Evolutionary conservation across 2,888 invertebrate genomes (phyloP), one percentile per base, ranked within the genome.

Genomic region (Papilio gigon): DNA sequence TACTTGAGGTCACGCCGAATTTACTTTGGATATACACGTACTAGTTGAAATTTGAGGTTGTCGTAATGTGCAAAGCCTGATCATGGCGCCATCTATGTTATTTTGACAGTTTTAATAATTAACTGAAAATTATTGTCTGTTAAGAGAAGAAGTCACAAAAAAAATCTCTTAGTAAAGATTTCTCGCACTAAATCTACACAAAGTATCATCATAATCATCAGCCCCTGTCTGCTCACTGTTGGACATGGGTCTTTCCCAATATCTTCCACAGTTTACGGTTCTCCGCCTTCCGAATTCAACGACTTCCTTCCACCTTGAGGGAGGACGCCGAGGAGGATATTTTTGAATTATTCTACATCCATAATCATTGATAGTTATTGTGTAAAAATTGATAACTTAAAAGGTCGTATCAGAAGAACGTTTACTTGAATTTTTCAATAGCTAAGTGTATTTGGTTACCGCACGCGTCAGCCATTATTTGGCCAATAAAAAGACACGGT

Each of bases 401-500:
- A 53, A 27, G 50, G n/a, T 27, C 50, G 50, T 30, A n/a, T 56
- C 30, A 42, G n/a, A 9, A 71, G 56, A 63, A 65, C 40, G 27
- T 58, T 50, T 56, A 64, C 60, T 72, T 82, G 77, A 84, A 85
- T 83, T 80, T 84, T 84, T 83, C 82, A 84, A 79, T 78, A 72
- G 71, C 66, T 68, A 64, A 74, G 78, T 84, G 81, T 80, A 80
- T 80, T 81, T 67, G 68, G 67, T 56, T 74, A 71, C 72, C 68
- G 70, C 77, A 76, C 79, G 74, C 76, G 71, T 70, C 73, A 67
- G 71, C 75, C 81, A 81, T 87, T 83, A 84, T 78, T 78, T 75
- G 70, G 73, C 79, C 85, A 84, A 88, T 89, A 89, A 88, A 88
- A 87, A 77, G 85, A 84, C 84, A 86, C 84, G 85, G 78, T 80